Evolutionary conservation across 2,888 invertebrate species (phyloP), one percentile per base, ranked within the genome.

Genomic region (Apotomis turbidana): DNA sequence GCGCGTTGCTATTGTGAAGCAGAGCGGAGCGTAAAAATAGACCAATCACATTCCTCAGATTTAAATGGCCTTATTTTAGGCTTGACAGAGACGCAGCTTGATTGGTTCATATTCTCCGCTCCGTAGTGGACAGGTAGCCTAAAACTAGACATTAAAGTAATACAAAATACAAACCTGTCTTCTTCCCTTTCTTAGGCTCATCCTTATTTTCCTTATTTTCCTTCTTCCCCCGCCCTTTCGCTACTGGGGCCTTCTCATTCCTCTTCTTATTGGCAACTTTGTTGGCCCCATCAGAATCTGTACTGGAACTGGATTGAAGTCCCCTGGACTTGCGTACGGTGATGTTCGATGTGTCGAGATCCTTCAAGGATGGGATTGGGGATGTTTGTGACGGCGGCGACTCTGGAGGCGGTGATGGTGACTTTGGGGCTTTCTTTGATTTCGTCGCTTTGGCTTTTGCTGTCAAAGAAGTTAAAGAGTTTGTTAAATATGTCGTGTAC

Each of bases 331-430:
- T 82, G 0, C 91, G 80, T 0, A 88, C 73, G 0, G 90, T 90
- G 8, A 91, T 83, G 59, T 91, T 91, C 0, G 89, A 87, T 0
- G 76, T 75, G 70, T 91, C 90, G 0, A 87, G 69, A 61, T 89
- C 90, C 9, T 83, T 77, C 0, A 76, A 74, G 0, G 82, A 81
- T 0, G 85, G 67, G 12, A 55, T n/a, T 0, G 71, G 66, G 3
- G 76, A 71, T 69, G 57, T 64, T 13, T 74, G 63, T 0, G 70
- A 62, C 10, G 71, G 49, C 0, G 66, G 57, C 15, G 66, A 70
- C 5, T 10, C 36, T 0, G 62, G 62, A 3, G 69, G 82, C 4
- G 79, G 76, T 0, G 80, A 75, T 41, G 79, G 63, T 15, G 76
- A 73, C 69, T 61, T 68, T 12, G 76, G 70, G 0, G 71, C 59